These are phyloP conservation scores for Linnaemya tessellans DNA, from an alignment of 2,888 invertebrate species.

Conservation along the genomic window DNA sequence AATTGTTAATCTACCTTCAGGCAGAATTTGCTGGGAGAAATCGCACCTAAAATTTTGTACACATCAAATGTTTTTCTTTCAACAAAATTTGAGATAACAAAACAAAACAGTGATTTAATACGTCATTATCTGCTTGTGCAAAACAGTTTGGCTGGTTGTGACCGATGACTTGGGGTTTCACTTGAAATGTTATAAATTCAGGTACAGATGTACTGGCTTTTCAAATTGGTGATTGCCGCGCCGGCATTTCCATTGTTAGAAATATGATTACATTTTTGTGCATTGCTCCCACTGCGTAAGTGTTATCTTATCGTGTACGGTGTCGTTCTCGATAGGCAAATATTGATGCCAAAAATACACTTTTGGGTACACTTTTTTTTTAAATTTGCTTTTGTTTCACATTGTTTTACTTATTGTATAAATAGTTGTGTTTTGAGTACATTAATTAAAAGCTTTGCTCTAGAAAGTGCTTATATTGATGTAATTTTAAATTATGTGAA, in stretches of 20 bases:
- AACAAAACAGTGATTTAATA: constrained; percentile 23
- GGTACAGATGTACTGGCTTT: constrained; percentile 28
- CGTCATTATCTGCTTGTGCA: constrained; percentile 1
- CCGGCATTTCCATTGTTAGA: constrained; percentile 15
- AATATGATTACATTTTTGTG: constrained; percentile 3
- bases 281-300: background rate
- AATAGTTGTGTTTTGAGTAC: constrained; percentile 1
- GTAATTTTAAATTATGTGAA: background rate
- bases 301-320: constrained; percentile 25
- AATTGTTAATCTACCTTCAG: background rate
- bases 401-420: constrained; percentile 2
- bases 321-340: background rate
- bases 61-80: constrained; percentile 19
- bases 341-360: background rate
- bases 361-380: background rate
- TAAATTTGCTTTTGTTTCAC: background rate
- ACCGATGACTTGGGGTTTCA: constrained; percentile 35
- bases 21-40: constrained; percentile 8
- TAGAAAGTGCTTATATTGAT: background rate
- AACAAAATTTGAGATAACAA: background rate
- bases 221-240: background rate
- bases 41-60: constrained; percentile 27
- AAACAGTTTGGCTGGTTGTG: constrained; percentile 11
- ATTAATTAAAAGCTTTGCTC: background rate
- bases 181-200: constrained; percentile 20